A percentile compares a stretch with the other conserved stretches of the same genome.
Evolutionary conservation across 2,888 invertebrate genomes (phyloP).

Genomic region (Campoplex capitator): DNA sequence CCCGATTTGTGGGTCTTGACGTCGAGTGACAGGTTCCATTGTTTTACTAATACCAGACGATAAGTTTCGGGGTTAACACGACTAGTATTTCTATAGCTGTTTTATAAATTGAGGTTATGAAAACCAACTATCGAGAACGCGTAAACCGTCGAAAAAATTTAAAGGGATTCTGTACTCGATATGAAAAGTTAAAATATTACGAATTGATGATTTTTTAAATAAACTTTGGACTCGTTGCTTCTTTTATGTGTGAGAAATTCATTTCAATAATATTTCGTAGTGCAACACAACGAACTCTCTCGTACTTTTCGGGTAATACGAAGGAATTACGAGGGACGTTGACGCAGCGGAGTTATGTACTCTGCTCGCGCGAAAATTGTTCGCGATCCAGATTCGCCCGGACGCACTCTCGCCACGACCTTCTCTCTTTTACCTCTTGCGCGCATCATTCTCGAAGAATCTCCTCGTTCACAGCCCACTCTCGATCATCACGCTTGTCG

Average conservation of each 20-base stretch:
- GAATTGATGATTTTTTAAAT: background rate
- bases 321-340: constrained; percentile 24
- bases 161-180: background rate
- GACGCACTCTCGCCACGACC: constrained; percentile 38
- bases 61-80: no score
- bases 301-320: constrained; percentile 30
- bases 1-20: background rate
- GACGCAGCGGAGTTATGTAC: background rate
- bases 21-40: no score
- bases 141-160: background rate
- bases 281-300: constrained; percentile 49
- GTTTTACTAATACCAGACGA: no score
- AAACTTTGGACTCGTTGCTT: background rate
- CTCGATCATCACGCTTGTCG: constrained; percentile 65
- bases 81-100: no score
- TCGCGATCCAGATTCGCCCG: constrained; percentile 63
- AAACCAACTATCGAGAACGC: no score
- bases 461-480: constrained; percentile 67
- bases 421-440: constrained; percentile 16
- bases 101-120: no score
- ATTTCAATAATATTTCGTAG: constrained; percentile 25
- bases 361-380: constrained; percentile 49
- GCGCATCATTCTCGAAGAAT: constrained; percentile 67
- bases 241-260: background rate
- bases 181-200: background rate